Evolutionary conservation across 2,888 invertebrate species (phyloP).

Genomic region (Melanostoma scalare): DNA sequence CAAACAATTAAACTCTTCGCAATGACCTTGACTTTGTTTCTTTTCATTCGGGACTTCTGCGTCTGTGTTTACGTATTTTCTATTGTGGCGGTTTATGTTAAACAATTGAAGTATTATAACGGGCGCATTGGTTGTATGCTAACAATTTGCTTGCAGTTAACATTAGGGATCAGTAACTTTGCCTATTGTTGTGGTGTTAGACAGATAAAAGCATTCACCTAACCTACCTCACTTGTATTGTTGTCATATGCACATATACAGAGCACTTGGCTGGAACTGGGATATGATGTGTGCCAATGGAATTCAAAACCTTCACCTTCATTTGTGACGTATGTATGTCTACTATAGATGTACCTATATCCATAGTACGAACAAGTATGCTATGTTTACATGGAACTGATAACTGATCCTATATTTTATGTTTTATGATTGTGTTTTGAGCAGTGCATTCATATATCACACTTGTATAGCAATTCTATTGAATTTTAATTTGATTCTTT

Average conservation of each 20-base stretch:
- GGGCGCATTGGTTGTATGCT: constrained; percentile 68
- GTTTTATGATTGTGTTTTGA: too few relatives aligned
- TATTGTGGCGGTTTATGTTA: constrained; percentile 73
- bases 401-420: too few relatives aligned
- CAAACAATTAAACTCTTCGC: constrained; percentile 82
- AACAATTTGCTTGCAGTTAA: constrained; percentile 70
- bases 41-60: constrained; percentile 74
- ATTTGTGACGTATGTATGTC: constrained; percentile 40
- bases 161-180: constrained; percentile 67
- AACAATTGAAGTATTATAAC: constrained; percentile 73
- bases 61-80: constrained; percentile 73
- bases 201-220: constrained; percentile 66
- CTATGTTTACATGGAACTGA: too few relatives aligned
- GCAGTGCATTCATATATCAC: too few relatives aligned
- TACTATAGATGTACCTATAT: not conserved
- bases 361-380: too few relatives aligned
- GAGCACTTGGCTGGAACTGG: not conserved
- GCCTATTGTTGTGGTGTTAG: constrained; percentile 66
- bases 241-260: constrained; percentile 45
- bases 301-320: constrained; percentile 63
- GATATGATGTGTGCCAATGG: constrained; percentile 55
- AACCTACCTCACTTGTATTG: constrained; percentile 67
- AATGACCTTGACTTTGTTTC: constrained; percentile 82
- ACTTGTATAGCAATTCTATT: too few relatives aligned
- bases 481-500: too few relatives aligned